Conservation (phyloP, 2,797 vertebrate species). For the Rhodeus uyekii region DNA sequence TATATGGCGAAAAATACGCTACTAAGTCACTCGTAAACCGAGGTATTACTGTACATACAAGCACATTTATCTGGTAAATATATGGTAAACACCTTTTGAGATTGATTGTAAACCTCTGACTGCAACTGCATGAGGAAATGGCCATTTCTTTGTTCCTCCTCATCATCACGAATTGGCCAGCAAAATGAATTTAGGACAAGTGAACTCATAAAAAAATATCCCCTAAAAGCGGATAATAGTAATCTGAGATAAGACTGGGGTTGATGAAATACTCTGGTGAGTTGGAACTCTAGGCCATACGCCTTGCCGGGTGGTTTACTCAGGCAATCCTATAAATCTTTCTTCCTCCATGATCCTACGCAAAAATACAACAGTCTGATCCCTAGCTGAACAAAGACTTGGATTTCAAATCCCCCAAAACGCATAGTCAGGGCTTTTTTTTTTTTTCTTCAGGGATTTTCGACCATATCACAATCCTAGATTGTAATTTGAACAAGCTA, state of each 20-base stretch:
- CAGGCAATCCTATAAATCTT: conserved; percentile 42
- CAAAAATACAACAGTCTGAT: conserved; percentile 39
- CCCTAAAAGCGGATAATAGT: conserved; percentile 39
- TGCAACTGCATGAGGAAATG: neutral
- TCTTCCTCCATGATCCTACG: conserved; percentile 18
- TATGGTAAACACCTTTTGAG: neutral
- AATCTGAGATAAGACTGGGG: conserved; percentile 42
- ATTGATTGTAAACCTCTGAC: neutral
- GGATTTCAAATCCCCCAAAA: conserved; percentile 26
- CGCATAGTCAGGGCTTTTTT: conserved; percentile 17
- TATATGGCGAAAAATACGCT: too few species aligned
- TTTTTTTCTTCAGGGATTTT: conserved; percentile 28
- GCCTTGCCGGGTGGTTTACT: conserved; percentile 31
- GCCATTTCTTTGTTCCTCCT: neutral
- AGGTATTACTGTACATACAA: conserved; percentile 23
- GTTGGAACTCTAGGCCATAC: conserved; percentile 3
- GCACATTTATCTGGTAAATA: conserved; percentile 7
- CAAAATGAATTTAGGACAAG: neutral
- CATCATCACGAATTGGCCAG: neutral
- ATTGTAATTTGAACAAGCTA: conserved; percentile 23
- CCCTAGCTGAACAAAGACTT: conserved; percentile 40
- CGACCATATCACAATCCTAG: conserved; percentile 11
- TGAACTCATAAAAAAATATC: conserved; percentile 6
- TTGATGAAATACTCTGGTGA: conserved; percentile 34
- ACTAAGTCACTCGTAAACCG: too few species aligned